phyloP scores from a whole-genome alignment of 2,113 vertebrate species.

The Henicopernis longicauda region DNA sequence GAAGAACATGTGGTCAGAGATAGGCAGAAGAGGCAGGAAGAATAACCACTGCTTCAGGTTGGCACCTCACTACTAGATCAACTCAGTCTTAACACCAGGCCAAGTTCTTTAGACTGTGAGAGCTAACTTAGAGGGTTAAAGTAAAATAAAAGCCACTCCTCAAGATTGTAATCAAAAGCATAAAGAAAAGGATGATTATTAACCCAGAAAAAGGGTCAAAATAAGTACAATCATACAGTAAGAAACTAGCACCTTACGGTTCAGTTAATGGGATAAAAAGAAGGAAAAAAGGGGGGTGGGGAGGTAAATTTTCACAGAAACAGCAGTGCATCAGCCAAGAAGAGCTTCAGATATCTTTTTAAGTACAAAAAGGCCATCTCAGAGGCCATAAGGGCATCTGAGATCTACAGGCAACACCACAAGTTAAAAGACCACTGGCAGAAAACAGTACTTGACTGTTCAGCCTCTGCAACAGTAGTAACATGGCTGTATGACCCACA shows the following conservation, averaged over 20 bases:
- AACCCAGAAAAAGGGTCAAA: background rate
- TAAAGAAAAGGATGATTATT: background rate
- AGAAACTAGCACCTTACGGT: background rate
- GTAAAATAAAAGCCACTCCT: background rate
- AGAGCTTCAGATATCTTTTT: background rate
- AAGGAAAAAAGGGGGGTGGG: background rate
- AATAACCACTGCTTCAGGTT: background rate
- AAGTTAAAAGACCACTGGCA: background rate
- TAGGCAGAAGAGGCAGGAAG: background rate
- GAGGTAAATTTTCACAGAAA: background rate
- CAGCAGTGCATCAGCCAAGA: background rate
- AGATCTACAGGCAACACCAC: background rate
- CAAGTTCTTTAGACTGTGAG: background rate
- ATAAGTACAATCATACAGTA: background rate
- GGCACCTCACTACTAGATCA: background rate
- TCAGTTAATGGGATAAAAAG: background rate
- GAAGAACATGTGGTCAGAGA: background rate
- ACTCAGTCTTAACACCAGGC: background rate
- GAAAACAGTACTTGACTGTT: background rate
- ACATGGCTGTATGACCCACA: background rate
- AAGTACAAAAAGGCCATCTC: background rate
- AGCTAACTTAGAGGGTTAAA: background rate
- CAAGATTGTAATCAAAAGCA: background rate
- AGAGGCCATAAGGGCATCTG: background rate
- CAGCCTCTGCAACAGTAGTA: background rate